Percentiles rank a stretch among this genome's conserved stretches.
Evolutionary conservation across 2,888 invertebrate species (phyloP).

Genomic region (Drosophila putrida): DNA sequence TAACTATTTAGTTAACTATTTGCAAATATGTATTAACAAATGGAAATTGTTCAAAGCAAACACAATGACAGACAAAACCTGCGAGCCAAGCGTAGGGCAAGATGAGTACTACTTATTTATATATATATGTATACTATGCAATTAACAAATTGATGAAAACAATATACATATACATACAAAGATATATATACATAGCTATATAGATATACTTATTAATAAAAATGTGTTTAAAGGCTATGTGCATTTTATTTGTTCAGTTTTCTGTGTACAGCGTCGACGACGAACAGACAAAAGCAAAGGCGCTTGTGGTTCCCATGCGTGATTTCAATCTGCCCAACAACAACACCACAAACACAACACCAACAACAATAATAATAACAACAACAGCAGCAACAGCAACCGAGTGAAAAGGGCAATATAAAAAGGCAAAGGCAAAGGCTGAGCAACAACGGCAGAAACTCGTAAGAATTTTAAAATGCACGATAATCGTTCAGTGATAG

Average conservation of each 20-base stretch:
- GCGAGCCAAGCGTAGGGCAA: conserved; percentile 1
- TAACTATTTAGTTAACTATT: conserved; percentile 69
- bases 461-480: conserved; percentile 85
- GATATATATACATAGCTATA: conserved; percentile 33
- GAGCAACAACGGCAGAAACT: conserved; percentile 74
- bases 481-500: conserved; percentile 84
- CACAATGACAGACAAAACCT: conserved; percentile 27
- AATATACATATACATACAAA: conserved; percentile 39
- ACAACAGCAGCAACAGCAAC: conserved; percentile 26
- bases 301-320: conserved; percentile 81
- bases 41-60: conserved; percentile 33
- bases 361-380: conserved; percentile 40
- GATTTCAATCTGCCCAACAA: conserved; percentile 74
- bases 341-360: conserved; percentile 22
- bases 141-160: conserved; percentile 76
- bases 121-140: conserved; percentile 63
- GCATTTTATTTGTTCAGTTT: conserved; percentile 24
- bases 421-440: conserved; percentile 50
- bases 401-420: conserved; percentile 77
- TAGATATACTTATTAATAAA: conserved; percentile 69
- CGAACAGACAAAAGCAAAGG: conserved; percentile 69
- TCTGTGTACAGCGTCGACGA: conserved; percentile 48
- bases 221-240: conserved; percentile 70
- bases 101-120: conserved; percentile 39
- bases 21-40: conserved; percentile 49